phyloP scores from a whole-genome alignment of 2,113 vertebrate genomes.

The Mus musculus region GRCm39 chr19:22167001-22167500 shows the following conservation, averaged over 20 bases:
- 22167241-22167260: slow-evolving; percentile 80
- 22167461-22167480: slow-evolving; percentile 46
- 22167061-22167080: neutral
- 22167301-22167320: slow-evolving; percentile 78
- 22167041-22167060: neutral
- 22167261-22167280: slow-evolving; percentile 61
- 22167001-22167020: neutral
- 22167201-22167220: slow-evolving; percentile 60
- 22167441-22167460: slow-evolving; percentile 31
- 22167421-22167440: slow-evolving; percentile 47
- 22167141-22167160: slow-evolving; percentile 17
- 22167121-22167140: slow-evolving; percentile 6
- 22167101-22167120: neutral
- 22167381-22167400: slow-evolving; percentile 64
- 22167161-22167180: slow-evolving; percentile 46
- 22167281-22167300: slow-evolving; percentile 79
- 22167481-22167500: slow-evolving; percentile 23
- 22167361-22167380: slow-evolving; percentile 76
- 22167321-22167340: slow-evolving; percentile 78
- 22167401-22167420: slow-evolving; percentile 66
- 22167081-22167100: slow-evolving; percentile 11
- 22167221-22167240: slow-evolving; percentile 75
- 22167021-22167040: slow-evolving; percentile 33
- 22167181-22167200: slow-evolving; percentile 67
- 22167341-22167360: slow-evolving; percentile 74